These are phyloP conservation scores for human DNA, from an alignment of 2,113 vertebrate species.

Conservation along the genomic window DNA sequence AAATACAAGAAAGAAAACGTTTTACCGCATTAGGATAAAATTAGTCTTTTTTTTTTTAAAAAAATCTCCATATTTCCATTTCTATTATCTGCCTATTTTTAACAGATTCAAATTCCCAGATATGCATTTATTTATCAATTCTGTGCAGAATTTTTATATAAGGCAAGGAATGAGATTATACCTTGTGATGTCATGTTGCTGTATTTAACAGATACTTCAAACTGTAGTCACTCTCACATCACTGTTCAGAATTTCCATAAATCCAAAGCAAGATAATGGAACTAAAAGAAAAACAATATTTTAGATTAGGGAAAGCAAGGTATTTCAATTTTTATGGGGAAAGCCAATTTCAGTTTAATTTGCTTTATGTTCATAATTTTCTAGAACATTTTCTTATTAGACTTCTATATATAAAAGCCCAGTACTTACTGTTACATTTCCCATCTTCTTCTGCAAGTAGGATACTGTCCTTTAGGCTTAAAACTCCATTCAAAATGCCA, in stretches of 20 bases:
- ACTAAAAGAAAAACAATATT: constrained; percentile 54
- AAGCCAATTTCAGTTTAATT: constrained; percentile 41
- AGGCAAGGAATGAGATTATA: constrained; percentile 54
- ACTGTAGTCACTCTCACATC: constrained; percentile 60
- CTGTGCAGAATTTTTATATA: constrained; percentile 58
- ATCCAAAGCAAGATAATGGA: constrained; percentile 45
- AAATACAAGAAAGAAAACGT: constrained; percentile 47
- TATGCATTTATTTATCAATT: constrained; percentile 59
- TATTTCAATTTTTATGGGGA: constrained; percentile 42
- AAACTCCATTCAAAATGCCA: constrained; percentile 73
- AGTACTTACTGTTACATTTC: constrained; percentile 68
- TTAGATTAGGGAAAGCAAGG: constrained; percentile 47
- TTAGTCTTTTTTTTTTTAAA: constrained; percentile 23
- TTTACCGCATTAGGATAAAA: constrained; percentile 67
- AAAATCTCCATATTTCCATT: constrained; percentile 64
- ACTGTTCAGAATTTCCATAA: constrained; percentile 30
- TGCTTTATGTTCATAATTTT: constrained; percentile 52
- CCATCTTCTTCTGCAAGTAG: constrained; percentile 63
- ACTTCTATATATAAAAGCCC: constrained; percentile 59
- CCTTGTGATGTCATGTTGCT: constrained; percentile 70
- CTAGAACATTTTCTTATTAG: constrained; percentile 66
- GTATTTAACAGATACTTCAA: constrained; percentile 68
- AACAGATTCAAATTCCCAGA: constrained; percentile 60
- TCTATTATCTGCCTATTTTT: constrained; percentile 64
- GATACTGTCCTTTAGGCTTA: constrained; percentile 74